Evolutionary conservation across 2,113 vertebrate genomes (phyloP).

Genomic region (Prietella phreatophila): DNA sequence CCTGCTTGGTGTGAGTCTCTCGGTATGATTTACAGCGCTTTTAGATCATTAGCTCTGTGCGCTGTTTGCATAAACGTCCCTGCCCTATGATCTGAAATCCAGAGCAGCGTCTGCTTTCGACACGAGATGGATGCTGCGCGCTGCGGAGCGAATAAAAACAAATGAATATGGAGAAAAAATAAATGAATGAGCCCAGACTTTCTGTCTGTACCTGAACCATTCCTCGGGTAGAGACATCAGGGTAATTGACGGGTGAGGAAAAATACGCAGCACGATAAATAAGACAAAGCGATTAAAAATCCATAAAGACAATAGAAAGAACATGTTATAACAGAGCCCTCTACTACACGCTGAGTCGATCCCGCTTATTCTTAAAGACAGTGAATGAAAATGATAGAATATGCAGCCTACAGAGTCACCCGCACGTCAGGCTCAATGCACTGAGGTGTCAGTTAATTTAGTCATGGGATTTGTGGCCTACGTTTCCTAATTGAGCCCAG

Average conservation of each 20-base stretch:
- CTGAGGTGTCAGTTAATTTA: constrained; percentile 81
- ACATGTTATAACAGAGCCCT: constrained; percentile 59
- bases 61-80: constrained; percentile 64
- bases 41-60: constrained; percentile 73
- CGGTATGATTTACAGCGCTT: constrained; percentile 72
- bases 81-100: constrained; percentile 36
- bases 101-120: constrained; percentile 42
- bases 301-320: constrained; percentile 66
- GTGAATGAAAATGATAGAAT: constrained; percentile 72
- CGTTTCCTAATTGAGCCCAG: constrained; percentile 79
- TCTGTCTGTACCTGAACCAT: constrained; percentile 19
- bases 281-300: constrained; percentile 64
- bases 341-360: constrained; percentile 47
- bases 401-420: constrained; percentile 64
- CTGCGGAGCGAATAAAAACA: constrained; percentile 45
- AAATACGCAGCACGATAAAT: constrained; percentile 58
- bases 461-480: constrained; percentile 78
- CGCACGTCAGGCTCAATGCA: constrained; percentile 70
- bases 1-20: constrained; percentile 66
- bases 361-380: constrained; percentile 62
- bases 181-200: constrained; percentile 41
- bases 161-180: constrained; percentile 29
- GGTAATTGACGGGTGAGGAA: constrained; percentile 51
- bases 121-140: constrained; percentile 50
- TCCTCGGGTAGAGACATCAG: constrained; percentile 40